phyloP scores from a whole-genome alignment of 2,888 invertebrate species.

The Tachina grossa region DNA sequence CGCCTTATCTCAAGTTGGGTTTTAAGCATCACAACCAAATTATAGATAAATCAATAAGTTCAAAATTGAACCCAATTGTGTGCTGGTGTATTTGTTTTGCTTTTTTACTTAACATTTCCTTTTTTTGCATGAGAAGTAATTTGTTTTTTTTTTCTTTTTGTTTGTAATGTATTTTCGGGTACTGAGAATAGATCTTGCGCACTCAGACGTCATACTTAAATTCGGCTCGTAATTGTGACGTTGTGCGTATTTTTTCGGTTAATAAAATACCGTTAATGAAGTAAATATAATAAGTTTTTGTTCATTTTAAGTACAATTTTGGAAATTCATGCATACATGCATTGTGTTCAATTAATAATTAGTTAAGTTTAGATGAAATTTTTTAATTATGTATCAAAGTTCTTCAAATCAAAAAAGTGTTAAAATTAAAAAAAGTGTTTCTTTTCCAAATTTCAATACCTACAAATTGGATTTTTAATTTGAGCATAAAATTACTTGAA shows the following conservation, averaged over 20 bases:
- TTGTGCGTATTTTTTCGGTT: slow-evolving; percentile 49
- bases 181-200: slow-evolving; percentile 64
- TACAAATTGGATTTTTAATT: too few species aligned
- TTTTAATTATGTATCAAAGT: background rate
- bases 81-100: slow-evolving; percentile 5
- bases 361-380: background rate
- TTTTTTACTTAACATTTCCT: slow-evolving; percentile 25
- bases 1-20: too few species aligned
- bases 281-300: slow-evolving; percentile 9
- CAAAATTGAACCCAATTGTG: background rate
- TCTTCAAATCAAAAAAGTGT: background rate
- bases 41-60: too few species aligned
- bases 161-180: slow-evolving; percentile 45
- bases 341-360: slow-evolving; percentile 1
- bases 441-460: too few species aligned
- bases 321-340: background rate
- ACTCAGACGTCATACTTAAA: slow-evolving; percentile 68
- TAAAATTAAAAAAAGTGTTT: too few species aligned
- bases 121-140: slow-evolving; percentile 9
- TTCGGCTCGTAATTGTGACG: slow-evolving; percentile 65
- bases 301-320: background rate
- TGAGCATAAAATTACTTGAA: background rate
- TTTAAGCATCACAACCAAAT: too few species aligned
- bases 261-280: background rate
- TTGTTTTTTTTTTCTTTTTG: background rate